Evolutionary conservation across 2,888 invertebrate genomes (phyloP).

Genomic region (Acanthosoma haemorrhoidale): DNA sequence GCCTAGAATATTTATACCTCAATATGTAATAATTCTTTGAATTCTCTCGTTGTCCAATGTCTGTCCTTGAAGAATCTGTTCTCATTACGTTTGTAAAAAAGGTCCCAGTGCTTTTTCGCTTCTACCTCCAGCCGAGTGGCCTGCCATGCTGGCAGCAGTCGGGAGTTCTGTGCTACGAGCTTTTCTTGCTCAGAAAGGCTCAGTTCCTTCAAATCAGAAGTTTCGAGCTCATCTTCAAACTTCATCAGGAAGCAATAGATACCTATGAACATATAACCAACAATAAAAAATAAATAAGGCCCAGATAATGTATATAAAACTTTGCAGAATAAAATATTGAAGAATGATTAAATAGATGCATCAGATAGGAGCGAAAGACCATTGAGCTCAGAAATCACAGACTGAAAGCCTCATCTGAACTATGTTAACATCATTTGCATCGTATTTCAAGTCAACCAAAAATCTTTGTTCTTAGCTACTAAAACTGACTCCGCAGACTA

Average conservation of each 20-base stretch:
- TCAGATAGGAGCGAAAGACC: conserved; percentile 36
- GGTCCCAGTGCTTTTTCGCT: conserved; percentile 87
- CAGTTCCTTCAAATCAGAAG: conserved; percentile 48
- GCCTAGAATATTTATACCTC: conserved; percentile 24
- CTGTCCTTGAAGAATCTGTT: conserved; percentile 91
- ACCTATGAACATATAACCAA: not conserved
- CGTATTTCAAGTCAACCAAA: too few species aligned
- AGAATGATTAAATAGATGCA: not conserved
- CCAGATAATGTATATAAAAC: too few species aligned
- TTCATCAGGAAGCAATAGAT: not conserved
- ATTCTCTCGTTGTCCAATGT: conserved; percentile 95
- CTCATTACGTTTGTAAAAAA: conserved; percentile 93
- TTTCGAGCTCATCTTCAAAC: conserved; percentile 21
- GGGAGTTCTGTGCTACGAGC: conserved; percentile 63
- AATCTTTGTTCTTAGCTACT: too few species aligned
- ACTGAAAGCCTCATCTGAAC: conserved; percentile 31
- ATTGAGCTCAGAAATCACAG: conserved; percentile 9
- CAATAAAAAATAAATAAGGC: too few species aligned
- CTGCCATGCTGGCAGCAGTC: conserved; percentile 64
- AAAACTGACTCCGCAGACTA: too few species aligned
- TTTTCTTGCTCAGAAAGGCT: conserved; percentile 57
- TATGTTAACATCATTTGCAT: conserved; percentile 34
- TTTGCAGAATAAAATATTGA: too few species aligned
- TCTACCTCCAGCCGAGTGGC: conserved; percentile 73
- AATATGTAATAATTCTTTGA: conserved; percentile 68